phyloP scores from a whole-genome alignment of 2,888 invertebrate species.

The Gerris lacustris region DNA sequence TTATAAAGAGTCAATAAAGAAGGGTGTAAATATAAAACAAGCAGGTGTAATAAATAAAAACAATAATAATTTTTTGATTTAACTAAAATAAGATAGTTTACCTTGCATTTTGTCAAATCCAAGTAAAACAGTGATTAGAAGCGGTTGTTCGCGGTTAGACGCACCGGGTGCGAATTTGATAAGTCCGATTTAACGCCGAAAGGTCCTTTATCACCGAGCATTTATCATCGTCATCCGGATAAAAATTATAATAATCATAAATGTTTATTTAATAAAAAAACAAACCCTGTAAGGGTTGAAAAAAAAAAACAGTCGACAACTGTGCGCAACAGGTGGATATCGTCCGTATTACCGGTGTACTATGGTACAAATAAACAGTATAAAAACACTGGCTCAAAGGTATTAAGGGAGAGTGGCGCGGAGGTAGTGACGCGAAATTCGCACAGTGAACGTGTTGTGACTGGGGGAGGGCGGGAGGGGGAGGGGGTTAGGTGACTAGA shows the following conservation, averaged over 20 bases:
- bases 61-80: too few relatives aligned
- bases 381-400: not conserved
- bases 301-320: not conserved
- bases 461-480: constrained; percentile 6
- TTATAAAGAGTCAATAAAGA: too few relatives aligned
- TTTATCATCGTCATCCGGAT: not conserved
- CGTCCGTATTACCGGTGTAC: not conserved
- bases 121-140: not conserved
- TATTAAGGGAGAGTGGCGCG: not conserved
- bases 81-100: not conserved
- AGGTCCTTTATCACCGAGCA: not conserved
- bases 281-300: not conserved
- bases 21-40: too few relatives aligned
- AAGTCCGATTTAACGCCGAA: not conserved
- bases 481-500: constrained; percentile 6
- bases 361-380: not conserved
- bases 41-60: too few relatives aligned
- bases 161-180: not conserved
- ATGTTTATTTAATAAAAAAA: not conserved
- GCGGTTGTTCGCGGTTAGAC: not conserved
- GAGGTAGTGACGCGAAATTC: not conserved
- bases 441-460: not conserved
- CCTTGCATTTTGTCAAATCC: not conserved
- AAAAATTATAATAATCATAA: too few relatives aligned
- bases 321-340: not conserved